Evolutionary conservation across 2,888 invertebrate genomes (phyloP), one percentile per base, ranked within the genome.

Genomic region (Drosophila kuntzei): DNA sequence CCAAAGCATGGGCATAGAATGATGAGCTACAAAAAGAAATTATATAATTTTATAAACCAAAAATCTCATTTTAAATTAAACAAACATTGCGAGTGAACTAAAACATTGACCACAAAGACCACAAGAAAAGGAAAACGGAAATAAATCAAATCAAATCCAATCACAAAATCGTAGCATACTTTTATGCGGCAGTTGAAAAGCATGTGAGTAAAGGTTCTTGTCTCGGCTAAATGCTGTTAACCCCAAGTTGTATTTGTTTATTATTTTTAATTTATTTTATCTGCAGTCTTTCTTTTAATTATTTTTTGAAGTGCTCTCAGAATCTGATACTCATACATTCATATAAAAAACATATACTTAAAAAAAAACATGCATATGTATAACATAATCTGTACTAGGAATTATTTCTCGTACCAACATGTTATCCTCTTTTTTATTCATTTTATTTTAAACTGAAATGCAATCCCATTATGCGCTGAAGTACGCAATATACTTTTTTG

Each of bases 181-280:
- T 60, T 65, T 60, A 27, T 67, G 79, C 79, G 64, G 58, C 71
- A 37, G 22, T 61, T 55, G n/a, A 61, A 59, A 61, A 59, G 58
- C 81, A 74, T 68, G 80, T 79, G 78, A 79, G 79, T 80, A 32
- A 14, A 14, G 72, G 64, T 80, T 80, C 67, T 64, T 68, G 77
- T 77, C 76, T 50, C 32, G 16, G 67, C 79, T 71, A 68, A 76
- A 47, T 16, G 29, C 44, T 54, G 22, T 43, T 34, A n/a, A 14
- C 32, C 37, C 27, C n/a, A n/a, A 14, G 8, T 49, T 32, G 20
- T 25, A 32, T 20, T 39, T 27, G 8, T 0, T 53, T 59, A 9
- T 53, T 54, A 18, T 39, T 61, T 58, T 54, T 1, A 27, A 27
- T 53, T 49, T 36, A 46, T 20, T 39, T 44, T 61, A 20, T 22